phyloP scores from a whole-genome alignment of 2,888 invertebrate species.

The Drosophila merina region DNA sequence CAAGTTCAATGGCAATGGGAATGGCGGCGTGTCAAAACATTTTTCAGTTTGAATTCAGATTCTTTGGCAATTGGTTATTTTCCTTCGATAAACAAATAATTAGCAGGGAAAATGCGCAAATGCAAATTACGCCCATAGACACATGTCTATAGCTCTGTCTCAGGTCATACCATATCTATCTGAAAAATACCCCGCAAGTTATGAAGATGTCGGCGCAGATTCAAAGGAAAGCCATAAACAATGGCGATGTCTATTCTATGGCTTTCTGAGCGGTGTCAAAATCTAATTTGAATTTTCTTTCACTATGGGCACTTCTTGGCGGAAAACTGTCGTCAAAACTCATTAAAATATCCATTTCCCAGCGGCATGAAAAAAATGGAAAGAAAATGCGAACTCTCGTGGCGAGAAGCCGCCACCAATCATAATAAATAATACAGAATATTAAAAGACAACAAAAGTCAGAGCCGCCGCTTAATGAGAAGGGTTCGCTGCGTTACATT shows the following conservation, averaged over 20 bases:
- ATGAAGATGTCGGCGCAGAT: constrained; percentile 32
- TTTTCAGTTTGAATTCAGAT: constrained; percentile 27
- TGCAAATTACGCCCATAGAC: constrained; percentile 40
- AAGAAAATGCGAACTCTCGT: no score
- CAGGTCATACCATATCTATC: constrained; percentile 24
- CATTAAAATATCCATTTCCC: constrained; percentile 58
- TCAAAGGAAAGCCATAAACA: constrained; percentile 37
- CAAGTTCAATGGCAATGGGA: constrained; percentile 59
- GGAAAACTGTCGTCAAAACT: constrained; percentile 62
- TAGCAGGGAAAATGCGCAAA: constrained; percentile 62
- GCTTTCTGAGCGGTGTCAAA: constrained; percentile 8
- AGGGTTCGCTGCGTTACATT: constrained; percentile 18
- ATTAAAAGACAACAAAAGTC: constrained; percentile 33
- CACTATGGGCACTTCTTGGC: constrained; percentile 39
- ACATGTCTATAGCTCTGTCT: constrained; percentile 6
- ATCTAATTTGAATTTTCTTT: constrained; percentile 30
- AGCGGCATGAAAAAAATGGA: background rate
- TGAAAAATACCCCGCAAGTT: constrained; percentile 12
- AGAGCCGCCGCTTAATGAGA: constrained; percentile 29
- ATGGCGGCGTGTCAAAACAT: constrained; percentile 63
- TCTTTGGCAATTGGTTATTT: constrained; percentile 25
- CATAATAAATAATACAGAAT: constrained; percentile 37
- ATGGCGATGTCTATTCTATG: constrained; percentile 24
- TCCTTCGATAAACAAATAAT: constrained; percentile 69
- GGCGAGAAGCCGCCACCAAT: constrained; percentile 17